phyloP scores from a whole-genome alignment of 92 coral and sea anemone genomes.

The Parazoanthus atlanticus region DNA sequence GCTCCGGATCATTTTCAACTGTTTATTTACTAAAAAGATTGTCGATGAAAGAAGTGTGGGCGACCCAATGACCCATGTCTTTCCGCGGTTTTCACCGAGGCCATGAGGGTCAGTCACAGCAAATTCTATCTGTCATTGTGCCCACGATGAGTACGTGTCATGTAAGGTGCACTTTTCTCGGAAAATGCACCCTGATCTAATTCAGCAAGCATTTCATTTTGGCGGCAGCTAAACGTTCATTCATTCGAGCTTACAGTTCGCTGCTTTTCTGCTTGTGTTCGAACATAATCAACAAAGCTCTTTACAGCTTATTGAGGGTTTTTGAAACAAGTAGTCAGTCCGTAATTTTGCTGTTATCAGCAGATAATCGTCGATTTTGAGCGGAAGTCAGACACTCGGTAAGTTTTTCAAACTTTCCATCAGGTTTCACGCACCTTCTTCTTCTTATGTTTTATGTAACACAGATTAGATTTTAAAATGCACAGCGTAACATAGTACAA shows the following conservation, averaged over 20 bases:
- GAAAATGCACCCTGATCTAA: constrained; percentile 18
- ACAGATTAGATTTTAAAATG: not conserved
- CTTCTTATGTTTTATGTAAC: not conserved
- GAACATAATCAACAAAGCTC: not conserved
- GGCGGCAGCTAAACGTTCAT: not conserved
- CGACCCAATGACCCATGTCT: constrained; percentile 34
- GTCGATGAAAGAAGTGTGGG: constrained; percentile 34
- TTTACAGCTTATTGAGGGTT: not conserved
- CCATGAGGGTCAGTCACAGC: constrained; percentile 1
- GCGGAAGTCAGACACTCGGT: not conserved
- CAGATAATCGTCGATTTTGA: constrained; percentile 13
- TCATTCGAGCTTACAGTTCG: not conserved
- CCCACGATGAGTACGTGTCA: not conserved
- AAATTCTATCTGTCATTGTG: constrained; percentile 20
- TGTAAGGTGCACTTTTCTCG: not conserved
- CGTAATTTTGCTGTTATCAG: constrained; percentile 6
- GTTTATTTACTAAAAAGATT: constrained; percentile 39
- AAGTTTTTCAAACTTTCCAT: constrained; percentile 25
- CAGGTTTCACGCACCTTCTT: constrained; percentile 3
- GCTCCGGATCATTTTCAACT: constrained; percentile 27
- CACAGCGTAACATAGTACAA: not conserved
- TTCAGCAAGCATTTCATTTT: constrained; percentile 18
- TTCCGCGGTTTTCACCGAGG: constrained; percentile 28
- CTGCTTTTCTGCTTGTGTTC: not conserved
- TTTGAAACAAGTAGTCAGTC: constrained; percentile 1